Base-by-base conservation (phyloP, 2,888 invertebrate genomes). In the Cantharis rustica region DNA sequence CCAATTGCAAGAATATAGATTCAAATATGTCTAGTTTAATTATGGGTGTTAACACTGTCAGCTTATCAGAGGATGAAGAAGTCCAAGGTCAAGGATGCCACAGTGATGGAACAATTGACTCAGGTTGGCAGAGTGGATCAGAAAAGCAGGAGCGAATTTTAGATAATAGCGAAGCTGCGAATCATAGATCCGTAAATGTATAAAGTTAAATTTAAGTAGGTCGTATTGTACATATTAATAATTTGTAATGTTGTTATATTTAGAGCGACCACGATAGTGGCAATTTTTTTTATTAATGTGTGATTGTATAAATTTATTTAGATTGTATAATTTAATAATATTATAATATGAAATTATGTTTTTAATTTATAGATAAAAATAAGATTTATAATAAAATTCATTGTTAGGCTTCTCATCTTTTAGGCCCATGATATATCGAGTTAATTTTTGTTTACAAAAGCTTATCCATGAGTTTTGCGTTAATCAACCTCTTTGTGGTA, bases 51-150 rank as follows among this genome's bases (percentile, higher is more conserved):
- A 89, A 88, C 83, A 86, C 89, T 10, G 88, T 88, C 5, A 89
- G 89, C 9, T 80, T 88, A 26, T 85, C 83, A 72, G 88, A 87
- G 75, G 86, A 87, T 47, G 88, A 88, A 76, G 84, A 87, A 47
- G 84, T 85, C 47, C 87, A 86, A 47, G 87, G 86, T 47, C 85
- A 83, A 75, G 86, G 86, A 20, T 86, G 86, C 74, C 87, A 88
- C 73, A 89, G 89, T 80, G 89, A 89, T 78, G 88, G 86, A 63
- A 93, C 93, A 0, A 91, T 93, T 89, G 93, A 93, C 80, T 92
- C 93, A 0, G 93, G 93, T 0, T 93, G 93, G 93, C 93, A 93
- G 79, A 93, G 92, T 81, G 93, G 92, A 0, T 92, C 92, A 0
- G 92, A 92, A 79, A 92, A 91, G 85, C 90, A 90, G 75, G 91